Conservation (phyloP, 2,113 vertebrate species). For the rabbit (Oryctolagus cuniculus) region DNA sequence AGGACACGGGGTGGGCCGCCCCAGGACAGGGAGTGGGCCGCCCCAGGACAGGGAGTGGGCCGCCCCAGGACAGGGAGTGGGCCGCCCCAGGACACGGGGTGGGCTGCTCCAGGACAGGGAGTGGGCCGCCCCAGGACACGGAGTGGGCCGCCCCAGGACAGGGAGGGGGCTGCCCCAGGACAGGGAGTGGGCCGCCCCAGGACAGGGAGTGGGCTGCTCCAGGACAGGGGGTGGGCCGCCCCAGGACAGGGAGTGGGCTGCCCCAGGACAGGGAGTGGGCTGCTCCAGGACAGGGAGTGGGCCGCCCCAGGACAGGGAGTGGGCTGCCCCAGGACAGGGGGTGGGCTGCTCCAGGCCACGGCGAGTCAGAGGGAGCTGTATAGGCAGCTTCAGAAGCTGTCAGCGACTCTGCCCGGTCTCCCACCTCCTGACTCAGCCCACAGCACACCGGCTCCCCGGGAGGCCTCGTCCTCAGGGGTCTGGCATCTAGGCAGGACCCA, state of each 20-base stretch:
- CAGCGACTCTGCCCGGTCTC: background rate
- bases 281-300: background rate
- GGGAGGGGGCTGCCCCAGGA: too few species aligned
- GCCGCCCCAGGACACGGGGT: background rate
- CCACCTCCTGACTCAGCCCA: background rate
- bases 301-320: too few species aligned
- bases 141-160: too few species aligned
- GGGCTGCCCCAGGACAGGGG: too few species aligned
- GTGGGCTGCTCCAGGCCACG: too few species aligned
- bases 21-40: background rate
- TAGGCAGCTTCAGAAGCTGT: background rate
- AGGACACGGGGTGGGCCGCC: background rate
- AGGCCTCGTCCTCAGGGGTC: background rate
- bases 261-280: background rate
- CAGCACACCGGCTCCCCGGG: background rate
- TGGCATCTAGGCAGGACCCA: background rate
- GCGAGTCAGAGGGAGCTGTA: slow-evolving; percentile 2
- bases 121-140: background rate
- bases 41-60: background rate
- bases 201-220: background rate
- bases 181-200: background rate
- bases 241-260: background rate
- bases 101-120: too few species aligned
- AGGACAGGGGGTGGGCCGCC: too few species aligned
- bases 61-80: background rate